phyloP scores from a whole-genome alignment of 1,140 invertebrate genomes.

The Listronotus bonariensis region DNA sequence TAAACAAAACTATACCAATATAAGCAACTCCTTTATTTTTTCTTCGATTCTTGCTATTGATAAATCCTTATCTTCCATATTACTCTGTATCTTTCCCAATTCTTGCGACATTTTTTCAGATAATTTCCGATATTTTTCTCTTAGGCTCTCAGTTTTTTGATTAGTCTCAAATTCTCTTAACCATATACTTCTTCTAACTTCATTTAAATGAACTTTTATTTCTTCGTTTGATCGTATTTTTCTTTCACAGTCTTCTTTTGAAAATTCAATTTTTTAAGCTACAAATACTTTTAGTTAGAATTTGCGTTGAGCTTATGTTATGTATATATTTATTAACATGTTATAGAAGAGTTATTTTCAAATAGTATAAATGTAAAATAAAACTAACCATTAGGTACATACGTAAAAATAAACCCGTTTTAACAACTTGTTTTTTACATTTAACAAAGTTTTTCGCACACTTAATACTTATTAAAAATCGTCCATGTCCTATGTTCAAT shows the following conservation, averaged over 20 bases:
- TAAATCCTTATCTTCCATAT: constrained; percentile 34
- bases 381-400: too few species aligned
- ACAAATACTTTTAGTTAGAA: too few species aligned
- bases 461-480: too few species aligned
- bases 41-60: constrained; percentile 30
- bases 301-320: too few species aligned
- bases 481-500: too few species aligned
- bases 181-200: constrained; percentile 34
- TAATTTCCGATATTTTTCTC: constrained; percentile 27
- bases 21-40: constrained; percentile 23
- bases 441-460: too few species aligned
- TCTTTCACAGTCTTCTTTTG: constrained; percentile 25
- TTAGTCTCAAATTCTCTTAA: constrained; percentile 29
- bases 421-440: too few species aligned
- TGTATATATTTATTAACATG: too few species aligned
- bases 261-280: constrained; percentile 27
- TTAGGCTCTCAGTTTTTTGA: constrained; percentile 26
- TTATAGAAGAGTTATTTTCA: too few species aligned
- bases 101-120: constrained; percentile 21
- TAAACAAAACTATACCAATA: constrained; percentile 11
- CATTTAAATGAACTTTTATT: constrained; percentile 26
- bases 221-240: constrained; percentile 32
- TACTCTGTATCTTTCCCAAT: constrained; percentile 15
- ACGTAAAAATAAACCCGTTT: too few species aligned
- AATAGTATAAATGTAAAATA: too few species aligned